A percentile compares a stretch with the other conserved stretches of the same genome.
These are phyloP conservation scores for Sisyra terminalis DNA, from an alignment of 2,888 invertebrate species.

Conservation along the genomic window DNA sequence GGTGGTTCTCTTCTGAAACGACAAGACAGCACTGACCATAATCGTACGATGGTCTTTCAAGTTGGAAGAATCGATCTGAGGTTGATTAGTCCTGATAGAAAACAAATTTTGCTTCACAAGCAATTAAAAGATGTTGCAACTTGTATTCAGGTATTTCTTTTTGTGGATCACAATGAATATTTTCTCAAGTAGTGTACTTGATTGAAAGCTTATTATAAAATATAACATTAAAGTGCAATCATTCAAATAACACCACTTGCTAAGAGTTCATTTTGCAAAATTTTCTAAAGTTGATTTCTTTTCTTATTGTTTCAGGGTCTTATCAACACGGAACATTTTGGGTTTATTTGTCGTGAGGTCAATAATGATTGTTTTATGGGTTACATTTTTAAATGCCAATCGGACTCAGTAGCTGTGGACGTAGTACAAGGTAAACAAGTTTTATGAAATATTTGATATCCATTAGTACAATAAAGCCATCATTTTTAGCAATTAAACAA, in stretches of 20 bases:
- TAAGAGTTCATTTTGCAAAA: neutral
- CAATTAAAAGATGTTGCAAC: constrained; percentile 78
- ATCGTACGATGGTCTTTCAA: constrained; percentile 87
- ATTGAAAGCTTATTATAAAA: too few relatives aligned
- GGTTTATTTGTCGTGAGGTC: constrained; percentile 79
- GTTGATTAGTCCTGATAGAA: constrained; percentile 84
- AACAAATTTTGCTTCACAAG: constrained; percentile 74
- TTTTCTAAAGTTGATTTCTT: neutral
- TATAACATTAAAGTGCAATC: too few relatives aligned
- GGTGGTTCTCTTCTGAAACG: constrained; percentile 2
- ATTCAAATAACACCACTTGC: too few relatives aligned
- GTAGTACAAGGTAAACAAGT: constrained; percentile 46
- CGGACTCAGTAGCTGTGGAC: constrained; percentile 64
- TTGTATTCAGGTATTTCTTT: constrained; percentile 66
- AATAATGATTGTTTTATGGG: constrained; percentile 52
- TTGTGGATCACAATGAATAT: too few relatives aligned
- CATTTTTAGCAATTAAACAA: constrained; percentile 54
- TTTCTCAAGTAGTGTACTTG: too few relatives aligned
- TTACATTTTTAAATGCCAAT: constrained; percentile 81
- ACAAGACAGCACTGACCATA: constrained; percentile 40
- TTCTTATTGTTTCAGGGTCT: constrained; percentile 39
- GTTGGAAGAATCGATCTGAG: constrained; percentile 76
- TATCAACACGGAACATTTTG: constrained; percentile 73
- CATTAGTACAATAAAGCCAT: constrained; percentile 4
- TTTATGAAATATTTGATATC: neutral